A percentile compares a stretch with the other conserved stretches of the same genome.
Conservation (phyloP, 2,888 invertebrate species). For the Campaea margaritaria region DNA sequence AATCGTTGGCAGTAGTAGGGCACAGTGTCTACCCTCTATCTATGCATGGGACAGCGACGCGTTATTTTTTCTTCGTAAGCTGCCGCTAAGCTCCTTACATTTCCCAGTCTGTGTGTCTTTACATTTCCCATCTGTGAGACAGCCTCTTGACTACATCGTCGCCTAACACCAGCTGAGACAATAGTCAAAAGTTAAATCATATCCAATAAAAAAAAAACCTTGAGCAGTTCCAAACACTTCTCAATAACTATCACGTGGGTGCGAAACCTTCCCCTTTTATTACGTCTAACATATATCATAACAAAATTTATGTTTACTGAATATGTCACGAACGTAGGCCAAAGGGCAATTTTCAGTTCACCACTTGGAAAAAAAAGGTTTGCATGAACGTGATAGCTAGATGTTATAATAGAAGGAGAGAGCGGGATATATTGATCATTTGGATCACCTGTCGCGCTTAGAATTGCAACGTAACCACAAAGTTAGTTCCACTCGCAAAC, state of each 20-base stretch:
- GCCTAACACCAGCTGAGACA: not conserved
- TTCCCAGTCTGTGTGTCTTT: too few relatives aligned
- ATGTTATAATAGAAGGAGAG: conserved; percentile 26
- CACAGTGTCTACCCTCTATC: too few relatives aligned
- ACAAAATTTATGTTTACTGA: conserved; percentile 45
- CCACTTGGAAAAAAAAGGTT: conserved; percentile 39
- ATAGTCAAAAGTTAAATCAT: not conserved
- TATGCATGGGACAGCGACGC: too few relatives aligned
- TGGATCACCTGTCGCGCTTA: conserved; percentile 59
- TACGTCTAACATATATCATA: conserved; percentile 41
- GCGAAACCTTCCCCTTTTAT: conserved; percentile 36
- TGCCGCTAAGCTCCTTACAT: too few relatives aligned
- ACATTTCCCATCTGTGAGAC: too few relatives aligned
- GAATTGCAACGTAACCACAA: conserved; percentile 56
- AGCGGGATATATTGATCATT: conserved; percentile 44
- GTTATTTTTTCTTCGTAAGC: too few relatives aligned
- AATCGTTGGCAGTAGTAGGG: too few relatives aligned
- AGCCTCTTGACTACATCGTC: too few relatives aligned
- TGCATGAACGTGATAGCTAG: conserved; percentile 31
- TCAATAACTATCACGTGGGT: conserved; percentile 24
- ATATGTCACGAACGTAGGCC: conserved; percentile 36
- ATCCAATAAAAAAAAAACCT: not conserved
- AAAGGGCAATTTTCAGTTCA: conserved; percentile 42
- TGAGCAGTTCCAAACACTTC: conserved; percentile 21
- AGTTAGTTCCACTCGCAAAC: conserved; percentile 48